phyloP scores from a whole-genome alignment of 2,888 invertebrate genomes.

The Apodemia mormo region DNA sequence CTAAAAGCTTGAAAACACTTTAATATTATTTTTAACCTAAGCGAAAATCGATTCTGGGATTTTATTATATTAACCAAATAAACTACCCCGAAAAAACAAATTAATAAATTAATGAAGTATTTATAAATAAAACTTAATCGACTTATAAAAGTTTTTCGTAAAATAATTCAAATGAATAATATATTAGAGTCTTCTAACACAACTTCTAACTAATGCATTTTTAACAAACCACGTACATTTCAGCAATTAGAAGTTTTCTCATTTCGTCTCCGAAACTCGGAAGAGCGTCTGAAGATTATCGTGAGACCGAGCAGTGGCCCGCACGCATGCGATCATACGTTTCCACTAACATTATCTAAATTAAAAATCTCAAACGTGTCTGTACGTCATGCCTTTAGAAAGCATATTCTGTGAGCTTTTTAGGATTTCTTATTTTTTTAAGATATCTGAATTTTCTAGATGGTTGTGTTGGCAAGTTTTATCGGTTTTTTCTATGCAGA shows the following conservation, averaged over 20 bases:
- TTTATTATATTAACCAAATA: no score
- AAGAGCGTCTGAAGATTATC: neutral
- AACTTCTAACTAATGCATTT: neutral
- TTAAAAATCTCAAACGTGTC: conserved; percentile 15
- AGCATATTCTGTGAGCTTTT: neutral
- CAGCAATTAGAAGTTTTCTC: conserved; percentile 27
- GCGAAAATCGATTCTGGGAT: no score
- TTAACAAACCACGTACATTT: conserved; percentile 23
- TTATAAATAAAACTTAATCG: no score
- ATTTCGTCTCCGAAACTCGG: conserved; percentile 16
- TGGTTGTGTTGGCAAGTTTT: no score
- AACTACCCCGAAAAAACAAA: no score
- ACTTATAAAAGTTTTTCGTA: no score
- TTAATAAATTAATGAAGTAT: no score
- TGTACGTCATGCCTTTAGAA: conserved; percentile 4
- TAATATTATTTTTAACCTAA: no score
- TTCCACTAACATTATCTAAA: conserved; percentile 14
- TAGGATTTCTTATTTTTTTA: neutral
- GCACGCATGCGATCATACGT: neutral
- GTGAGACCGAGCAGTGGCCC: neutral
- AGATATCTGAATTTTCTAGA: no score
- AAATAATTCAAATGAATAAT: neutral
- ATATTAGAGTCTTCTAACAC: neutral
- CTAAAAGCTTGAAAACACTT: no score
- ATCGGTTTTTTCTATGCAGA: no score